phyloP scores from a whole-genome alignment of 2,797 vertebrate species.

The Propithecus deckenii region DNA sequence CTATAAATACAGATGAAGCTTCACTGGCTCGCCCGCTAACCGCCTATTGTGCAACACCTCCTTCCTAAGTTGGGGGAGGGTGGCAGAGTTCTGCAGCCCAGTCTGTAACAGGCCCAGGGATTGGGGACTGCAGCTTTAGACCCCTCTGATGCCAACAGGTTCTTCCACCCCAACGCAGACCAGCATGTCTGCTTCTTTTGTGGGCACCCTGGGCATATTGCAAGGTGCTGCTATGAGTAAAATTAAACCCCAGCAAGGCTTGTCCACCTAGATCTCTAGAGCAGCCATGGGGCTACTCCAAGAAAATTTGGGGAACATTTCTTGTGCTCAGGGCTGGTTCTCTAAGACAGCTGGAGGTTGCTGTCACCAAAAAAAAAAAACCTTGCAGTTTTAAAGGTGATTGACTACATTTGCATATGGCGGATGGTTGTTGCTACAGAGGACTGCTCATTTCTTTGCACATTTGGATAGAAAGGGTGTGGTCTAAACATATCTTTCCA shows the following conservation, averaged over 20 bases:
- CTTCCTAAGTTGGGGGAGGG: too few relatives aligned
- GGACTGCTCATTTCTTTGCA: neutral
- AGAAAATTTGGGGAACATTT: neutral
- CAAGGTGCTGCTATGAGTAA: neutral
- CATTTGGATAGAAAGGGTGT: neutral
- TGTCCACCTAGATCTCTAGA: neutral
- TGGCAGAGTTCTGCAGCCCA: too few relatives aligned
- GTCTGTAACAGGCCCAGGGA: too few relatives aligned
- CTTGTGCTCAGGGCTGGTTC: neutral
- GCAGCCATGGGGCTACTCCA: neutral
- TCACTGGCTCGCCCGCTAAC: too few relatives aligned
- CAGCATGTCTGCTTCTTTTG: neutral
- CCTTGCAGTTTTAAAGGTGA: neutral
- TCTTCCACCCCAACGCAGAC: neutral
- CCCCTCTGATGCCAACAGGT: neutral
- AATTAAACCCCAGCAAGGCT: neutral
- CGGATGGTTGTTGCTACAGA: neutral
- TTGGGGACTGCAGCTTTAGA: neutral
- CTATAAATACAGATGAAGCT: too few relatives aligned
- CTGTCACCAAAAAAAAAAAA: neutral
- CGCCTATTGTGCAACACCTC: too few relatives aligned
- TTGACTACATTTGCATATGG: neutral
- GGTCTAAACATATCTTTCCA: neutral
- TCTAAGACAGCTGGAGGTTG: neutral
- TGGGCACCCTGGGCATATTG: neutral